A percentile compares a stretch with the other conserved stretches of the same genome.
These are phyloP conservation scores for Lissocephala sabroskyi DNA, from an alignment of 2,888 invertebrate genomes.

Conservation along the genomic window DNA sequence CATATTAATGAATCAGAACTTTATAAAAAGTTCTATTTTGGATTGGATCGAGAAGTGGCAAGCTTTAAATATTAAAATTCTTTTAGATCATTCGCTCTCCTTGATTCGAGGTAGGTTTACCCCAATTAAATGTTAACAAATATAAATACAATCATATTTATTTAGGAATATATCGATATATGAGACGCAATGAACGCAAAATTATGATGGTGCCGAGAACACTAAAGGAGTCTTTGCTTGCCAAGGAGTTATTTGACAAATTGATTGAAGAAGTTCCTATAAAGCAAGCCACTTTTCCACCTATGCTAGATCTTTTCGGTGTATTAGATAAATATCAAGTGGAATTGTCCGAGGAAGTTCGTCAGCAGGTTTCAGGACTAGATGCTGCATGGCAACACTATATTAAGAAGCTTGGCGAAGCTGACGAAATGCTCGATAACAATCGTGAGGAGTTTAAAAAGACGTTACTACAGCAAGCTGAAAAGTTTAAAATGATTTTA, in stretches of 20 bases:
- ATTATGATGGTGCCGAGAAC: slow-evolving; percentile 79
- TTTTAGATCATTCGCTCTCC: slow-evolving; percentile 77
- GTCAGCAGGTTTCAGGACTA: slow-evolving; percentile 50
- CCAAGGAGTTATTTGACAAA: slow-evolving; percentile 80
- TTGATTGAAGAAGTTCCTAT: slow-evolving; percentile 77
- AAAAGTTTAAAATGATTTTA: slow-evolving; percentile 81
- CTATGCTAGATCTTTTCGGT: slow-evolving; percentile 82
- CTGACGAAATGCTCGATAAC: slow-evolving; percentile 81
- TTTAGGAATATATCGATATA: slow-evolving; percentile 77
- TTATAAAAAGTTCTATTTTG: slow-evolving; percentile 83
- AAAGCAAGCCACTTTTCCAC: slow-evolving; percentile 82
- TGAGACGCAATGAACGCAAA: slow-evolving; percentile 75
- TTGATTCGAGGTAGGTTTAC: slow-evolving; percentile 75
- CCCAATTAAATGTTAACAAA: no score
- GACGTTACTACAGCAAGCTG: slow-evolving; percentile 80
- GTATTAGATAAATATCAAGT: slow-evolving; percentile 84
- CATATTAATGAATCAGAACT: slow-evolving; percentile 83
- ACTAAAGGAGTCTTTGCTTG: slow-evolving; percentile 80
- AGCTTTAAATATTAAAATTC: slow-evolving; percentile 79
- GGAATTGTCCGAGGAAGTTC: slow-evolving; percentile 73
- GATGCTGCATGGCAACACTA: slow-evolving; percentile 79
- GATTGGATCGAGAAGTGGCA: slow-evolving; percentile 87
- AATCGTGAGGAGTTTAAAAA: slow-evolving; percentile 83
- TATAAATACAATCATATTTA: no score
- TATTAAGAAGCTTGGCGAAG: slow-evolving; percentile 79